A percentile compares a stretch with the other conserved stretches of the same genome.
These are phyloP conservation scores for Embidobia sp. DNA, from an alignment of 2,888 invertebrate genomes.

Conservation along the genomic window DNA sequence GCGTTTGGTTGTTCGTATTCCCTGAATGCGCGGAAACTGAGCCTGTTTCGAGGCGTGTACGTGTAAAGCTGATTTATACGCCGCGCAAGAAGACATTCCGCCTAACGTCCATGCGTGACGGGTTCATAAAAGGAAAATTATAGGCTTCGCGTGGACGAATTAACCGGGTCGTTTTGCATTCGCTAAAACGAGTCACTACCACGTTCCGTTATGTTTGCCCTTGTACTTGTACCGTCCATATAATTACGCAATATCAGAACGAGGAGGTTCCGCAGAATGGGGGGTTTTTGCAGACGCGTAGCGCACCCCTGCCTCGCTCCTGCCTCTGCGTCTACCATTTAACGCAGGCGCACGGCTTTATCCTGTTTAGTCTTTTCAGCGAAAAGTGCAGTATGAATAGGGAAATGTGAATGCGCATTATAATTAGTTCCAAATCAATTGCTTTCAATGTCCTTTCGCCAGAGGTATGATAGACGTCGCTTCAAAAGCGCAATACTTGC, in stretches of 20 bases:
- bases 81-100: conserved; percentile 63
- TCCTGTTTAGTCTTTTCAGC: conserved; percentile 59
- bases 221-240: conserved; percentile 74
- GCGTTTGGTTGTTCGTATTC: conserved; percentile 25
- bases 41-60: conserved; percentile 57
- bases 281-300: conserved; percentile 40
- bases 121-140: conserved; percentile 72
- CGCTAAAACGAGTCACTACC: conserved; percentile 62
- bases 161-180: conserved; percentile 65
- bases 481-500: conserved; percentile 45
- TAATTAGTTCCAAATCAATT: conserved; percentile 63
- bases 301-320: conserved; percentile 45
- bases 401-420: conserved; percentile 57
- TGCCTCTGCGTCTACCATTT: conserved; percentile 25
- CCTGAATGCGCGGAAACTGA: conserved; percentile 61
- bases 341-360: conserved; percentile 59
- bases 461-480: conserved; percentile 17
- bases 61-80: conserved; percentile 60
- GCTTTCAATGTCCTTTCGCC: conserved; percentile 45
- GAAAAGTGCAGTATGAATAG: conserved; percentile 43
- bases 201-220: conserved; percentile 69
- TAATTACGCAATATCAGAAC: conserved; percentile 75
- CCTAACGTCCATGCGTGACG: conserved; percentile 70
- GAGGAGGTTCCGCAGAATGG: conserved; percentile 62
- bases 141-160: conserved; percentile 66